Evolutionary conservation across 2,888 invertebrate species (phyloP), one percentile per base, ranked within the genome.

Genomic region (Diarsia dahlii): DNA sequence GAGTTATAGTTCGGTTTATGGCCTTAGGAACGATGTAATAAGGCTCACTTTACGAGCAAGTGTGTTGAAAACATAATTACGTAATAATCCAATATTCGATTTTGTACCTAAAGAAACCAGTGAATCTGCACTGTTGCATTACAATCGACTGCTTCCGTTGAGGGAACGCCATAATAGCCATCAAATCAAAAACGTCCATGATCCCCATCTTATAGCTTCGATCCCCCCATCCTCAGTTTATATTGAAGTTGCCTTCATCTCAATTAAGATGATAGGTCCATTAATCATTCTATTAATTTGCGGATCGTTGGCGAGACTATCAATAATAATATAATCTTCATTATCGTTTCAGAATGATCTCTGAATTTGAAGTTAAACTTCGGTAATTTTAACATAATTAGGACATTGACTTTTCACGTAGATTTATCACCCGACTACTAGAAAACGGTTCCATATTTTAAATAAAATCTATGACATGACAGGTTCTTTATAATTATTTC

Each of bases 241-340:
- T 58, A 66, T 72, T 68, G 56, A 72, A 77, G 34, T 72, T 82
- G 56, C 56, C 60, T 39, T 64, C 81, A 60, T 66, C 63, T 78
- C 50, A 78, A 84, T 84, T 78, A 67, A 75, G 66, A 62, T 65
- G 72, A 71, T 56, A 18, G 54, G 2, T 39, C 13, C 72, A 78
- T 84, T 74, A 84, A 84, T 75, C 60, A 84, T 74, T 58, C 48
- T 39, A 69, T 82, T 63, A 66, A 82, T 71, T 73, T 20, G 23
- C 45, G n/a, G 39, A 56, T 62, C 58, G 46, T 70, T 74, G 10
- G 20, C n/a, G 23, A 52, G 64, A 72, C 72, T 65, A 65, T 78
- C 77, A 60, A 65, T 72, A 76, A 70, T 12, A 71, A 45, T 46
- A 28, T 34, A 12, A 79, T 52, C 46, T 78, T 52, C 10, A 9